These are phyloP conservation scores for Prionailurus bengalensis DNA, from an alignment of 2,113 vertebrate species.

Conservation along the genomic window DNA sequence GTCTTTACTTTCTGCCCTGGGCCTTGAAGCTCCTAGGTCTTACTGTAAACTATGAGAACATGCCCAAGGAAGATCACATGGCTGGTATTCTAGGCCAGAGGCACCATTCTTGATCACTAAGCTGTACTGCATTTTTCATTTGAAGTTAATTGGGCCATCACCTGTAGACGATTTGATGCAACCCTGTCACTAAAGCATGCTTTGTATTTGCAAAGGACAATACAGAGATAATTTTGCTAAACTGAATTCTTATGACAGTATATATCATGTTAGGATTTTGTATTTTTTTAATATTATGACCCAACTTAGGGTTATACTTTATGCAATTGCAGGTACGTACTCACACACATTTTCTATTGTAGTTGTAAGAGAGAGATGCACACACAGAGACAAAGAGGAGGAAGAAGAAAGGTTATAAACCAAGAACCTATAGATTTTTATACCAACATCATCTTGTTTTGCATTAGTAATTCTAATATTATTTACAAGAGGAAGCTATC, in stretches of 20 bases:
- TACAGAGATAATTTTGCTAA: background rate
- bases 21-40: background rate
- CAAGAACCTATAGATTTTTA: background rate
- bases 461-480: background rate
- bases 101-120: background rate
- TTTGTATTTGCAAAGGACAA: background rate
- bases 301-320: constrained; percentile 2
- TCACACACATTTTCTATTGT: constrained; percentile 18
- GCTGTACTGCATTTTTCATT: background rate
- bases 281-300: background rate
- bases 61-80: background rate
- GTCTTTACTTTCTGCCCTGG: background rate
- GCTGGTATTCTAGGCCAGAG: background rate
- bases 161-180: background rate
- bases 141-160: background rate
- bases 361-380: background rate
- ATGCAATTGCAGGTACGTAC: background rate
- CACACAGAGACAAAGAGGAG: background rate
- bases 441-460: background rate
- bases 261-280: background rate
- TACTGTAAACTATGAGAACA: background rate
- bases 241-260: background rate
- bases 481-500: constrained; percentile 22
- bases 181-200: background rate
- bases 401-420: background rate